Evolutionary conservation across 2,888 invertebrate genomes (phyloP), one percentile per base, ranked within the genome.

Genomic region (Carabus problematicus): DNA sequence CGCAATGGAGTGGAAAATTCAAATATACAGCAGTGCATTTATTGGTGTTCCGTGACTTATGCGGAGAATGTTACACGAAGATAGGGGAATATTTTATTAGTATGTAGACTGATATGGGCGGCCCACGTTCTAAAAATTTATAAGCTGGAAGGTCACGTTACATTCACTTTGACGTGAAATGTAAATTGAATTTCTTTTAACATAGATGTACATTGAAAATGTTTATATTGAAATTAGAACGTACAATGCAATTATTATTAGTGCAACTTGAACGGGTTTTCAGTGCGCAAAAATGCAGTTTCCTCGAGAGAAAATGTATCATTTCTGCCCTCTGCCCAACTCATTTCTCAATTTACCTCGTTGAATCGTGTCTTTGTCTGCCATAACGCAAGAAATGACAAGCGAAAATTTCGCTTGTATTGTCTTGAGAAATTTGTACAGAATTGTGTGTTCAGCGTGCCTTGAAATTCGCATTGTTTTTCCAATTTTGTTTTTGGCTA

Each of bases 401-500:
- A 56, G 55, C 18, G 39, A 56, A 56, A 56, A 64, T 47, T 45
- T 42, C 72, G 70, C 55, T 70, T 70, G 70, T 70, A 70, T 70
- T 29, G 71, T 73, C 70, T 71, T 72, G 70, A 72, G 74, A 74
- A 73, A 74, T 74, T 73, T 72, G 72, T 73, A 72, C 70, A 66
- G 71, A 74, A 75, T 74, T 75, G 75, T 72, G 71, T 74, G 74
- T 71, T 73, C 73, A 72, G 70, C 73, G 70, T 73, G 71, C 72
- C 74, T 71, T 73, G 75, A 75, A 75, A 75, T 74, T 73, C 73
- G 63, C 72, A 73, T 74, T 75, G 74, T 74, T 73, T 73, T 74
- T 71, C 70, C 73, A 74, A 73, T 74, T 73, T 72, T 72, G 71
- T 69, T 52, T 52, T 19, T 16, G 16, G 52, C 7, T 52, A 52